Conservation (phyloP, 2,888 invertebrate genomes). For the Pomacea canaliculata region DNA sequence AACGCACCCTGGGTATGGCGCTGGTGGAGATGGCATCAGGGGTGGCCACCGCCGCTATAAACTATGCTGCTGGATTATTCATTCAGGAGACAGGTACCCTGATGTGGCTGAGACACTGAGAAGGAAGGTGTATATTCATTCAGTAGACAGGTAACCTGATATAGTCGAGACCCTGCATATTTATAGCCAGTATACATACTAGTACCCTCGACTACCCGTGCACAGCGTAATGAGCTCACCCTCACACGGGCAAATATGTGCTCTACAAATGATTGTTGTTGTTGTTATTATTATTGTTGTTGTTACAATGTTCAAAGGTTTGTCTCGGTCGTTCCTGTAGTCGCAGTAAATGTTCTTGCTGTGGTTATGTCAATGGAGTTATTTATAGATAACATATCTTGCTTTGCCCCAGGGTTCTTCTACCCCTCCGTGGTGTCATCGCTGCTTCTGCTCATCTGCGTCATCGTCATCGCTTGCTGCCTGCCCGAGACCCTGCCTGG, state of each 20-base stretch:
- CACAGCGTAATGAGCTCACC: background rate
- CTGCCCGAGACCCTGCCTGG: constrained; percentile 20
- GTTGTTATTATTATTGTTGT: background rate
- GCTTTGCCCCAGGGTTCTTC: constrained; percentile 6
- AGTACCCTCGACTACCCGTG: background rate
- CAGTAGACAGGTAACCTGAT: too few relatives aligned
- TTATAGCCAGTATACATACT: too few relatives aligned
- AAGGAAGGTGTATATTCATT: too few relatives aligned
- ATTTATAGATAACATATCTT: too few relatives aligned
- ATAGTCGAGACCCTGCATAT: too few relatives aligned
- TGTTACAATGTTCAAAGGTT: too few relatives aligned
- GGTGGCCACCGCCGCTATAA: constrained; percentile 21
- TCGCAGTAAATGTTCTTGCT: too few relatives aligned
- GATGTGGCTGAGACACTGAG: too few relatives aligned
- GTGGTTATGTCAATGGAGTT: too few relatives aligned
- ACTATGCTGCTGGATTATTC: constrained; percentile 30
- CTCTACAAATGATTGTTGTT: background rate
- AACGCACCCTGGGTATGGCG: constrained; percentile 34
- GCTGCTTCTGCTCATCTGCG: background rate
- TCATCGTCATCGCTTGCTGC: constrained; percentile 2
- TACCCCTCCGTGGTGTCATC: background rate
- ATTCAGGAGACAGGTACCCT: constrained; percentile 30
- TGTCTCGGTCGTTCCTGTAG: too few relatives aligned
- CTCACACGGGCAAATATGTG: too few relatives aligned
- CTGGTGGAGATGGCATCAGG: constrained; percentile 30